A percentile compares a stretch with the other conserved stretches of the same genome.
These are phyloP conservation scores for Caenorhabditis auriculariae DNA, from an alignment of 2,888 invertebrate species.

Conservation along the genomic window DNA sequence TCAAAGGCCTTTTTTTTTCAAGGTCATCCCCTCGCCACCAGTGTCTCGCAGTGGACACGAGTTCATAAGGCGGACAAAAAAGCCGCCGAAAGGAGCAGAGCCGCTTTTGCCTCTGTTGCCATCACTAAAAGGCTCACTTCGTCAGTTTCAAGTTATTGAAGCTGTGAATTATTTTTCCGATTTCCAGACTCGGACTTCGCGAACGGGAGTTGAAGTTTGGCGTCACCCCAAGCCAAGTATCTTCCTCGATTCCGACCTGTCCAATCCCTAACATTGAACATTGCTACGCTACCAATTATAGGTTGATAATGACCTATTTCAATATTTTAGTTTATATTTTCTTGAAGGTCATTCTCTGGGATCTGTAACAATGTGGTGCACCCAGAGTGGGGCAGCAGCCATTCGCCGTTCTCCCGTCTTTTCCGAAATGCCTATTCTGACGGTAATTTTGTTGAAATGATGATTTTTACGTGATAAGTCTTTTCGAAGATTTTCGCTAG, in stretches of 20 bases:
- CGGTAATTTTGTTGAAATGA: too few relatives aligned
- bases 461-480: too few relatives aligned
- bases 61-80: conserved; percentile 36
- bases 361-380: conserved; percentile 62
- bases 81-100: conserved; percentile 37
- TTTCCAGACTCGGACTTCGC: conserved; percentile 40
- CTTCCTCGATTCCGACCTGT: conserved; percentile 41
- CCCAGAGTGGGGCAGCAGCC: conserved; percentile 59
- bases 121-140: conserved; percentile 41
- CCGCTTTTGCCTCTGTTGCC: conserved; percentile 37
- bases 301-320: conserved; percentile 15
- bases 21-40: conserved; percentile 38
- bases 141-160: conserved; percentile 4
- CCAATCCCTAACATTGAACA: conserved; percentile 40
- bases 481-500: too few relatives aligned
- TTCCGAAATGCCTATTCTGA: conserved; percentile 61
- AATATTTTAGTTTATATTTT: conserved; percentile 1
- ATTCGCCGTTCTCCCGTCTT: conserved; percentile 57
- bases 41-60: conserved; percentile 28
- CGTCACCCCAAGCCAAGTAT: conserved; percentile 39
- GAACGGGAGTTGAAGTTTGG: conserved; percentile 47
- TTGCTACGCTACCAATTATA: conserved; percentile 40
- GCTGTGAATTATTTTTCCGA: neutral
- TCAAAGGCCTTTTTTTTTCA: too few relatives aligned
- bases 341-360: conserved; percentile 49